A percentile compares a stretch with the other conserved stretches of the same genome.
These are phyloP conservation scores for Rhabdomys pumilio DNA, from an alignment of 2,797 vertebrate species.

Conservation along the genomic window DNA sequence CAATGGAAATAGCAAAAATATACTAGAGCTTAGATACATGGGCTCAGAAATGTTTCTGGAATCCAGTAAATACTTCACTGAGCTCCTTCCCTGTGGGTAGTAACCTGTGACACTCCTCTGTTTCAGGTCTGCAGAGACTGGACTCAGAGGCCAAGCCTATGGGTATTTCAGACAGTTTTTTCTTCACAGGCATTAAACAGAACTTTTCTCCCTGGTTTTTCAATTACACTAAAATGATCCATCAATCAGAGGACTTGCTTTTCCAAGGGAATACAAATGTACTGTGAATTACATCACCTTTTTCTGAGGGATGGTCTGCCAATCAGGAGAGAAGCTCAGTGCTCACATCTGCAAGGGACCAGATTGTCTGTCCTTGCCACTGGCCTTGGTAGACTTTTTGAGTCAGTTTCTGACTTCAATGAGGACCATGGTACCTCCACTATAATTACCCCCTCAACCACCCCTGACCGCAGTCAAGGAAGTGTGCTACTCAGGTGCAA, in stretches of 20 bases:
- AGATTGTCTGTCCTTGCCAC: not conserved
- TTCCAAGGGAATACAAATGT: constrained; percentile 80
- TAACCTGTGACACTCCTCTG: not conserved
- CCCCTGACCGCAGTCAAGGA: not conserved
- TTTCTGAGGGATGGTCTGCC: constrained; percentile 85
- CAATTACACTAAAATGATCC: constrained; percentile 74
- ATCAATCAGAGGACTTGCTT: constrained; percentile 81
- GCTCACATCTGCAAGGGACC: constrained; percentile 45
- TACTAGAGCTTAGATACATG: not conserved
- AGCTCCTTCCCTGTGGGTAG: rapidly evolving
- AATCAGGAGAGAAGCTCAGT: constrained; percentile 65
- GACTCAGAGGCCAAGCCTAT: not conserved
- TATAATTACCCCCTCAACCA: not conserved
- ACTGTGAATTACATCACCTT: constrained; percentile 84
- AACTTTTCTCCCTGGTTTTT: constrained; percentile 66
- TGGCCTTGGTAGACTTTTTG: not conserved
- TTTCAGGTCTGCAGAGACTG: not conserved
- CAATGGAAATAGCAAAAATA: constrained; percentile 19
- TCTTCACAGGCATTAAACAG: constrained; percentile 27
- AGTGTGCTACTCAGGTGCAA: not conserved
- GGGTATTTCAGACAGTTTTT: constrained; percentile 38
- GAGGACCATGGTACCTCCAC: not conserved
- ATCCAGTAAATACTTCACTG: not conserved
- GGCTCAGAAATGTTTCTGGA: not conserved
- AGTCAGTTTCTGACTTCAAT: not conserved